A percentile compares a stretch with the other conserved stretches of the same genome.
Conservation (phyloP, 2,888 invertebrate genomes). For the Mesoligia furuncula region DNA sequence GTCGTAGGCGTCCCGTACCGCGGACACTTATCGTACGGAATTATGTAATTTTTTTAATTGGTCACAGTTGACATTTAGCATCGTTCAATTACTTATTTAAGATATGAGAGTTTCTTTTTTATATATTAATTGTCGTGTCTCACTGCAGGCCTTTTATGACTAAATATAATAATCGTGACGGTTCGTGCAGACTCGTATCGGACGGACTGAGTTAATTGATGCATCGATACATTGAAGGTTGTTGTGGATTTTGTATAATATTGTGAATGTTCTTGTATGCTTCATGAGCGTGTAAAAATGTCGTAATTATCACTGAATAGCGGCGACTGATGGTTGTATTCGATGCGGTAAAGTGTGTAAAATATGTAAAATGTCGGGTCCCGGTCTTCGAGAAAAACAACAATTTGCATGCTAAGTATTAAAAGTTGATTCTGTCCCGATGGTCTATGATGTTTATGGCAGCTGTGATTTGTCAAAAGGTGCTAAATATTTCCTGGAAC, state of each 20-base stretch:
- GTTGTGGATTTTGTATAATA: constrained; percentile 51
- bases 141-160: constrained; percentile 67
- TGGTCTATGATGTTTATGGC: constrained; percentile 9
- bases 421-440: neutral
- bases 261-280: constrained; percentile 36
- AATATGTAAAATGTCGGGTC: too few species aligned
- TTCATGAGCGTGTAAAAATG: constrained; percentile 32
- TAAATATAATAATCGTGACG: constrained; percentile 67
- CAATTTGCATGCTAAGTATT: neutral
- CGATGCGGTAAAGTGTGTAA: constrained; percentile 5
- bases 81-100: constrained; percentile 73
- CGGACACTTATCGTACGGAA: constrained; percentile 50
- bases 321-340: neutral
- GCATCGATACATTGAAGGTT: constrained; percentile 62
- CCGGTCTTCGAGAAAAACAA: constrained; percentile 20
- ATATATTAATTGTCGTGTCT: constrained; percentile 67
- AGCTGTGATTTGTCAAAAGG: neutral
- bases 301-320: constrained; percentile 33
- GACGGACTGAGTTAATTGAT: constrained; percentile 62
- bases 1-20: constrained; percentile 59
- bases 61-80: constrained; percentile 74
- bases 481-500: constrained; percentile 5
- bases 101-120: constrained; percentile 65
- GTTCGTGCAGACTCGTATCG: constrained; percentile 61
- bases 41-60: constrained; percentile 72